Percentiles rank a stretch among this genome's conserved stretches.
Evolutionary conservation across 1,140 invertebrate species (phyloP).

Genomic region (Drosophila quadrilineata): DNA sequence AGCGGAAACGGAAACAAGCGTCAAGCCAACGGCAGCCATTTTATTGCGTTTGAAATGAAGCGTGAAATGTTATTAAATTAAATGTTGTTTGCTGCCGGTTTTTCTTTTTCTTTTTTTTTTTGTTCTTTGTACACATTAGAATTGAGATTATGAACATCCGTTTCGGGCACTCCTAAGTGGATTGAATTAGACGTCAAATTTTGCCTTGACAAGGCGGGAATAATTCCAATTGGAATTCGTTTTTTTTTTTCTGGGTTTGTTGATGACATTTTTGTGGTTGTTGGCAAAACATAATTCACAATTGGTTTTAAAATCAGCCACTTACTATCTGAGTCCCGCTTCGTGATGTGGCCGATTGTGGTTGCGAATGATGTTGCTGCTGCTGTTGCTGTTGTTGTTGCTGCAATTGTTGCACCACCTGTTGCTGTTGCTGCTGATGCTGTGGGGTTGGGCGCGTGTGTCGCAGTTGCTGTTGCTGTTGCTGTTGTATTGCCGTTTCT

Average conservation of each 20-base stretch:
- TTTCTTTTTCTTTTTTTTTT: neutral
- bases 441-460: slow-evolving; percentile 9
- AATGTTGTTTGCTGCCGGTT: slow-evolving; percentile 9
- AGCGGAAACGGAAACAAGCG: slow-evolving; percentile 44
- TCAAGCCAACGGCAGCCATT: slow-evolving; percentile 34
- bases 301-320: slow-evolving; percentile 58
- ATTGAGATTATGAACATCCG: slow-evolving; percentile 18
- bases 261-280: slow-evolving; percentile 17
- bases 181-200: neutral
- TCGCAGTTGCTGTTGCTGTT: slow-evolving; percentile 21
- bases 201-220: too few relatives aligned
- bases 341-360: slow-evolving; percentile 45
- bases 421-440: slow-evolving; percentile 43
- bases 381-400: slow-evolving; percentile 39
- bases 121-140: too few relatives aligned
- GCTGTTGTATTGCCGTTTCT: slow-evolving; percentile 42
- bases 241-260: neutral
- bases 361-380: slow-evolving; percentile 41
- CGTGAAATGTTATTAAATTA: slow-evolving; percentile 15
- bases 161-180: neutral
- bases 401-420: slow-evolving; percentile 35
- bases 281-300: slow-evolving; percentile 29
- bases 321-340: slow-evolving; percentile 72
- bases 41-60: slow-evolving; percentile 11
- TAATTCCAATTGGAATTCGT: neutral